These are phyloP conservation scores for Scolopax rusticola DNA, from an alignment of 2,797 vertebrate genomes.

Conservation along the genomic window DNA sequence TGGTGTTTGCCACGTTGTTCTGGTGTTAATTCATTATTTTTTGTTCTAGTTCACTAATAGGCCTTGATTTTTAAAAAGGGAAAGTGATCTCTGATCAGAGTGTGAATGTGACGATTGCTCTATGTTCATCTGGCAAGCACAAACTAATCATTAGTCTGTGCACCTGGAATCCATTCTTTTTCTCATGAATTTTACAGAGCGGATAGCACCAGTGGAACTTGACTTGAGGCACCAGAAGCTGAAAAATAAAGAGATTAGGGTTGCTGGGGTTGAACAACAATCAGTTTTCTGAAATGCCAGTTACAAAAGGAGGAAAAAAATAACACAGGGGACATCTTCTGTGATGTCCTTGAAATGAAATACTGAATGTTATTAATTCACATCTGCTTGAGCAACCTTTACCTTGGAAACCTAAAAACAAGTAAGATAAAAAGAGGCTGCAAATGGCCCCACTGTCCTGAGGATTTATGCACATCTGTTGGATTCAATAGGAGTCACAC, in stretches of 20 bases:
- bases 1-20: not conserved
- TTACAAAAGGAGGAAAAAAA: not conserved
- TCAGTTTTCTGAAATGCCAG: not conserved
- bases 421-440: not conserved
- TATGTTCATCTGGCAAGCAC: not conserved
- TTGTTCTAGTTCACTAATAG: not conserved
- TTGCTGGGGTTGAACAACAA: not conserved
- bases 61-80: not conserved
- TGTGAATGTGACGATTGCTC: not conserved
- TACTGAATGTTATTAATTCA: not conserved
- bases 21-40: not conserved
- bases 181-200: not conserved
- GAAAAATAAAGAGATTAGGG: not conserved
- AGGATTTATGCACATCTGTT: not conserved
- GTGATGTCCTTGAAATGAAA: not conserved
- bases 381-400: not conserved
- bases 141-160: not conserved
- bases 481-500: not conserved
- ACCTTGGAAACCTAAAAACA: not conserved
- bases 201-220: not conserved
- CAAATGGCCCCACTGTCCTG: not conserved
- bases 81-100: not conserved
- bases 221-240: not conserved
- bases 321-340: not conserved
- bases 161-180: not conserved